Evolutionary conservation across 2,888 invertebrate genomes (phyloP), one percentile per base, ranked within the genome.

Genomic region (Cantharis flavilabris): DNA sequence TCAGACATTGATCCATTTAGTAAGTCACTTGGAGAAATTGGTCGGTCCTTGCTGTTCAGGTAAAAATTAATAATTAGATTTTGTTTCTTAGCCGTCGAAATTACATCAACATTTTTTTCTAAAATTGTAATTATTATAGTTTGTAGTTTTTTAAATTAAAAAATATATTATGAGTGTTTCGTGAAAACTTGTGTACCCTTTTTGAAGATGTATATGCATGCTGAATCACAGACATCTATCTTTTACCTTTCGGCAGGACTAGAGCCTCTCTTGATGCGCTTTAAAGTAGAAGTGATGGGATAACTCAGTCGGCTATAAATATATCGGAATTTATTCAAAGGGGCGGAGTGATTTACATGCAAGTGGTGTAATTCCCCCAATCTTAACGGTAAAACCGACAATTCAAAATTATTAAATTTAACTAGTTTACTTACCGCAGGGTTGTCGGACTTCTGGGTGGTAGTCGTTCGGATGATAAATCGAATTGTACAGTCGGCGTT

Each of bases 371-470:
- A 33, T 33, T 33, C 13, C 13, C 33, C 5, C n/a, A 33, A 33
- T 33, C 9, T 26, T 9, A 26, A 26, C 9, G 9, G 9, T 26
- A 26, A 26, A 20, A 20, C 20, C 20, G 20, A 3, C 20, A 20
- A 20, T 30, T 11, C 5, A 26, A 20, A 30, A 26, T 2, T 14
- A 14, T 5, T 4, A 7, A 3, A 11, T 69, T 13, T 14, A 23
- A 49, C 30, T 70, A 9, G 18, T 16, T 70, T 16, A 71, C 89
- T 89, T 87, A 92, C 93, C 93, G 91, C 88, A 92, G 91, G 89
- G 92, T 91, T 88, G 92, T 92, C 88, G 95, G 95, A 91, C 95
- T 95, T 88, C 95, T 95, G 86, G 95, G 95, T 81, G 95, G 95
- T 83, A 93, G 89, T 87, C 94, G 93, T 84, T 92, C 91, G 85